Evolutionary conservation across 2,113 vertebrate genomes (phyloP).

Genomic region (Perca fluviatilis): DNA sequence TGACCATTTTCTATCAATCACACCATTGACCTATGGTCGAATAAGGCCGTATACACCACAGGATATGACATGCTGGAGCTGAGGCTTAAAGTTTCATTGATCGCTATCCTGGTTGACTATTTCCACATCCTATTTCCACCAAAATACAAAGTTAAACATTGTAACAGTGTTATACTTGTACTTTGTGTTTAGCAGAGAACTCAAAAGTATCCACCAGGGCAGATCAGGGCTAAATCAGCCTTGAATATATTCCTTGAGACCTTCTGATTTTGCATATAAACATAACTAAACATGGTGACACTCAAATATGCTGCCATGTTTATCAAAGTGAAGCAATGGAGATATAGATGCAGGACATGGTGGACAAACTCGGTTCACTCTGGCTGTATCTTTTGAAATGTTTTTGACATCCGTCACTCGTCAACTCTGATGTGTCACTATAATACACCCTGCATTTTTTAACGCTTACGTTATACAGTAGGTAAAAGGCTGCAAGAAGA

Average conservation of each 20-base stretch:
- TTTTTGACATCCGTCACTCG: not conserved
- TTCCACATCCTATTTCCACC: not conserved
- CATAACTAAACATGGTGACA: not conserved
- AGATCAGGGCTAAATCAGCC: not conserved
- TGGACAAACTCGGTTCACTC: not conserved
- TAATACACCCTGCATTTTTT: not conserved
- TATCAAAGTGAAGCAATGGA: not conserved
- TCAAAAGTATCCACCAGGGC: not conserved
- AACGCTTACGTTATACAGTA: not conserved
- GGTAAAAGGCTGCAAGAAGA: not conserved
- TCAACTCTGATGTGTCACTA: not conserved
- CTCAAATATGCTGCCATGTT: not conserved
- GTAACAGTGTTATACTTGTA: not conserved
- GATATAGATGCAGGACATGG: not conserved
- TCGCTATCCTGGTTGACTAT: not conserved
- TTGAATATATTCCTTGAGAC: not conserved
- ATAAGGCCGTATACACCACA: not conserved
- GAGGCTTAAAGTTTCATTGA: not conserved
- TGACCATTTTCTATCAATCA: not conserved
- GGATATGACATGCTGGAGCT: not conserved
- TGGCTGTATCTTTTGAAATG: not conserved
- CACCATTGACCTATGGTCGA: not conserved
- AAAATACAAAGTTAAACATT: not conserved
- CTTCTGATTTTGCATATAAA: not conserved
- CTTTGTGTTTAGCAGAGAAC: not conserved